Evolutionary conservation across 2,113 vertebrate species (phyloP), one percentile per base, ranked within the genome.

Genomic region (Oxyura jamaicensis): DNA sequence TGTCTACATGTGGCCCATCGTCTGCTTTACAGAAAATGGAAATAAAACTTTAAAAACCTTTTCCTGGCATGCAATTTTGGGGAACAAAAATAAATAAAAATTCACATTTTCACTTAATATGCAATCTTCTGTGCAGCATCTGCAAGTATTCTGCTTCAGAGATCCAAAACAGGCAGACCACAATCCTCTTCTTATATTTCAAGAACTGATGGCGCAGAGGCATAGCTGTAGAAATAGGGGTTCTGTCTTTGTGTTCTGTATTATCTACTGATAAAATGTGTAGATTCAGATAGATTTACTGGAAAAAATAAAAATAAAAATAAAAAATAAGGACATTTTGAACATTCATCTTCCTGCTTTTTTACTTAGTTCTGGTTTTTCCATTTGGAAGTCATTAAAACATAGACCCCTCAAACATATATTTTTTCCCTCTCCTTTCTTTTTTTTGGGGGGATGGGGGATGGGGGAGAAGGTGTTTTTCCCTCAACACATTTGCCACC

Each of bases 321-420:
- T n/a, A 31, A 53, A 69, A 23, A 12, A 19, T 28, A 52, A 14
- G 11, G 3, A 65, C 2, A 16, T 36, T 76, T 53, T 67, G 3
- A 60, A 20, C 21, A 11, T 39, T 42, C 52, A 20, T 53, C 10
- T 67, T 28, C 18, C 39, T 59, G 7, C 5, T 7, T 26, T 50
- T 76, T 75, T 13, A 50, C 10, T 35, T 66, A 41, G 11, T 41
- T 69, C 23, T 56, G 41, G 1, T 5, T 88, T 85, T 90, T 88
- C 20, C 31, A n/a, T 3, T 31, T 81, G 8, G 13, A 81, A 86
- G 5, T 1, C 31, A 36, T 55, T 77, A 63, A 44, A 86, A 44
- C 8, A 16, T 0, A 75, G 10, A 41, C 6, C 3, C 44, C 10
- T 50, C 44, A 68, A 87, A 52, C 1, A 35, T 5, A 14, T 0